Conservation (phyloP, 2,797 vertebrate genomes). For the Knipowitschia caucasica region DNA sequence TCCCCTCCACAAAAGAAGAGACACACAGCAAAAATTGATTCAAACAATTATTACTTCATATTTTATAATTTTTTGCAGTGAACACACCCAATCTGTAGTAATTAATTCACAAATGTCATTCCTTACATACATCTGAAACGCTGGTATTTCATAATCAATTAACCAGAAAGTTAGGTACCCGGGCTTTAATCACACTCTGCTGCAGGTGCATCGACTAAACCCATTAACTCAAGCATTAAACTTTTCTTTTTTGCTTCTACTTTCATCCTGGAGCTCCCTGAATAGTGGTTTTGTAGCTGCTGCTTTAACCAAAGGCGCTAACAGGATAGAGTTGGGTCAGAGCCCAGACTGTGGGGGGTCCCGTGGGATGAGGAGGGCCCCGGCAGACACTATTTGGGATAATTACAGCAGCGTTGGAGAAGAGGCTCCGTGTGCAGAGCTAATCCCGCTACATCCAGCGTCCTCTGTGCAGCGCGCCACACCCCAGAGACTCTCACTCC, state of each 20-base stretch:
- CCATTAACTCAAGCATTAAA: conserved; percentile 15
- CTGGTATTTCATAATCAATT: no score
- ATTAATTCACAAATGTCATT: no score
- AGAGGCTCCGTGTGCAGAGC: conserved; percentile 31
- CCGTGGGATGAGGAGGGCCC: conserved; percentile 40
- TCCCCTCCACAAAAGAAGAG: no score
- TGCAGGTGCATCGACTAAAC: conserved; percentile 18
- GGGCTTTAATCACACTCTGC: neutral
- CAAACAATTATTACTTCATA: no score
- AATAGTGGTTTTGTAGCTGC: conserved; percentile 35
- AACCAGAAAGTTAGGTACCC: no score
- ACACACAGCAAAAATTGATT: no score
- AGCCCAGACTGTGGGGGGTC: conserved; percentile 45
- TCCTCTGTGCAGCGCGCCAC: neutral
- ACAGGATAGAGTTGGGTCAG: conserved; percentile 45
- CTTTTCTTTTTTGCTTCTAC: conserved; percentile 38
- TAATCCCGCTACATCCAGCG: conserved; percentile 1
- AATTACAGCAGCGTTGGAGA: conserved; percentile 51
- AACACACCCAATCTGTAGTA: no score
- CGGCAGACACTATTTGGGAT: conserved; percentile 49
- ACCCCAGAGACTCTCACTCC: neutral
- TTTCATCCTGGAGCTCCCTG: conserved; percentile 23
- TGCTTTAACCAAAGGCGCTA: conserved; percentile 49
- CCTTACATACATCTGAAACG: no score
- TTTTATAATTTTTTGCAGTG: no score